phyloP scores from a whole-genome alignment of 2,113 vertebrate species.

The Isichthys henryi region DNA sequence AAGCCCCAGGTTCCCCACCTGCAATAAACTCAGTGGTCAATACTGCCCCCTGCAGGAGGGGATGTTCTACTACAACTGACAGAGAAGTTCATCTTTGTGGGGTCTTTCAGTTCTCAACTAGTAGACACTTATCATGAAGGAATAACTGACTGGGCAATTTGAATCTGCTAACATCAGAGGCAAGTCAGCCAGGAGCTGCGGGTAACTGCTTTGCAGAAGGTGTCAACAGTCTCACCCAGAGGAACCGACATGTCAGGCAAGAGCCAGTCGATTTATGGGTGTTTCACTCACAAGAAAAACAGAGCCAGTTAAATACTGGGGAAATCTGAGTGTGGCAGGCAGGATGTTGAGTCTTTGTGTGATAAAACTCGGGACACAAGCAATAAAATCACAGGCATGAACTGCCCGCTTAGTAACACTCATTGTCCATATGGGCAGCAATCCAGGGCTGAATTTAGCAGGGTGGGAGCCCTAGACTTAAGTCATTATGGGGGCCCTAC shows the following conservation, averaged over 20 bases:
- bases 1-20: slow-evolving; percentile 97
- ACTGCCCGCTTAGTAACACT: background rate
- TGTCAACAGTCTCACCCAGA: background rate
- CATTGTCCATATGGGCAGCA: background rate
- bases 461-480: background rate
- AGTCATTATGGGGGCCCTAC: background rate
- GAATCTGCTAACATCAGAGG: background rate
- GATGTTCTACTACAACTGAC: background rate
- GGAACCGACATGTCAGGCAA: background rate
- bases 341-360: background rate
- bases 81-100: background rate
- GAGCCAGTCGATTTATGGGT: background rate
- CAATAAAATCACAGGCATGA: background rate
- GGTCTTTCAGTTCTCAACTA: background rate
- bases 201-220: background rate
- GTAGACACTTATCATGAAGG: background rate
- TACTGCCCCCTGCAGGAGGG: background rate
- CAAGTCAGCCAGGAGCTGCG: background rate
- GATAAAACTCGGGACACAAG: background rate
- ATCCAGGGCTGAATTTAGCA: background rate
- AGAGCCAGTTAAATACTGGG: too few relatives aligned
- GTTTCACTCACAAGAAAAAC: background rate
- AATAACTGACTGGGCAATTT: background rate
- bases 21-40: slow-evolving; percentile 35
- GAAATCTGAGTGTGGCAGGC: background rate